A percentile compares a stretch with the other conserved stretches of the same genome.
Evolutionary conservation across 2,888 invertebrate genomes (phyloP).

Genomic region (Lumbricus terrestris): DNA sequence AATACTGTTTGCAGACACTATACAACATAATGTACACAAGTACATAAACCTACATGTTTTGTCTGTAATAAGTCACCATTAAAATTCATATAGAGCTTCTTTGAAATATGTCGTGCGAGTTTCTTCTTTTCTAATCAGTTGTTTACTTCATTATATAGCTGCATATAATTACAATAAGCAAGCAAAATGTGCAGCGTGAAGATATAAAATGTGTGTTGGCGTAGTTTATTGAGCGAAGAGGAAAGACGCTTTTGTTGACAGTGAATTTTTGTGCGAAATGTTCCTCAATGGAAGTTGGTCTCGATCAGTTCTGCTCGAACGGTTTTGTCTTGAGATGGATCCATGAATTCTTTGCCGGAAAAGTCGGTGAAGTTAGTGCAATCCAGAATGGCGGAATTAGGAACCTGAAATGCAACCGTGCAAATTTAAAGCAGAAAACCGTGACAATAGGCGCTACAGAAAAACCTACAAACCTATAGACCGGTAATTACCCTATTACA

Average conservation of each 20-base stretch:
- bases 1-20: background rate
- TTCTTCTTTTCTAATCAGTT: background rate
- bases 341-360: constrained; percentile 37
- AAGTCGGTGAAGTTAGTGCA: constrained; percentile 37
- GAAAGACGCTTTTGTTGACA: background rate
- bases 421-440: background rate
- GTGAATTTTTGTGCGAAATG: background rate
- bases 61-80: too few species aligned
- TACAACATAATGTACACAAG: too few species aligned
- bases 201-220: background rate
- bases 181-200: background rate
- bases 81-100: background rate
- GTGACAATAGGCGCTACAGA: background rate
- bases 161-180: background rate
- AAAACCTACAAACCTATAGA: background rate
- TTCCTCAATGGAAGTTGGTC: constrained; percentile 25
- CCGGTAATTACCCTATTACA: too few species aligned
- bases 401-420: constrained; percentile 33
- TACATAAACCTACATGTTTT: background rate
- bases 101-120: background rate
- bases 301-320: constrained; percentile 25
- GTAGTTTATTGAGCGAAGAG: background rate
- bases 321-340: constrained; percentile 35
- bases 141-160: background rate
- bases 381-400: constrained; percentile 34